Conservation (phyloP, 2,113 vertebrate genomes). For the Ctenodactylus gundi region DNA sequence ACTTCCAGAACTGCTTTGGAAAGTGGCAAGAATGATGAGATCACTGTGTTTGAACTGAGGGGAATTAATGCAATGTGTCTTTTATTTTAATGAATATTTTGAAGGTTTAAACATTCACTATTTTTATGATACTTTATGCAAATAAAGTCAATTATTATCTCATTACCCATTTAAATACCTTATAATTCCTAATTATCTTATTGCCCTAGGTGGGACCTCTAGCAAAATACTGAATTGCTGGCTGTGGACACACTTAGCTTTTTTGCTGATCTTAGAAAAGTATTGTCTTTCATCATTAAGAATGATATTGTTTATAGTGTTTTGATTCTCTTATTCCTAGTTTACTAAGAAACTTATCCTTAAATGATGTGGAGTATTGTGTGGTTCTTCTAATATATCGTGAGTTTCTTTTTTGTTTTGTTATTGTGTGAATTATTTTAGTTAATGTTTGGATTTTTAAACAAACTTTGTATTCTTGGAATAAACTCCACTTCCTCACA, state of each 20-base stretch:
- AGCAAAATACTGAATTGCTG: neutral
- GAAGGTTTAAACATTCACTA: neutral
- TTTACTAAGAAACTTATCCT: neutral
- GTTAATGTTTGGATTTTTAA: slow-evolving; percentile 10
- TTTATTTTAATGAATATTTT: neutral
- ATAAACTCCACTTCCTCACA: neutral
- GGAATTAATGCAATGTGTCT: neutral
- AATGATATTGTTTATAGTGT: neutral
- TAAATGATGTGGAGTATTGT: neutral
- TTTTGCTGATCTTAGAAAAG: neutral
- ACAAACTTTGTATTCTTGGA: neutral
- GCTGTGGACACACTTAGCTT: neutral
- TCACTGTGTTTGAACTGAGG: neutral
- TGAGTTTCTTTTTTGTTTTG: neutral
- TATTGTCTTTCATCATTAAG: neutral
- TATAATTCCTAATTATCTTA: neutral
- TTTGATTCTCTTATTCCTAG: neutral
- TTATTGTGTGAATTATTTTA: neutral
- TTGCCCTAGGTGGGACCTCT: neutral
- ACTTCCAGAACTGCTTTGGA: neutral
- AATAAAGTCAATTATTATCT: neutral
- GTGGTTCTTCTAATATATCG: neutral
- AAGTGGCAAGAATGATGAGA: neutral
- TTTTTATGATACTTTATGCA: neutral
- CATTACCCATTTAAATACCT: neutral